Percentiles rank a stretch among this genome's conserved stretches.
Conservation (phyloP, 2,113 vertebrate genomes). For the Picathartes gymnocephalus region DNA sequence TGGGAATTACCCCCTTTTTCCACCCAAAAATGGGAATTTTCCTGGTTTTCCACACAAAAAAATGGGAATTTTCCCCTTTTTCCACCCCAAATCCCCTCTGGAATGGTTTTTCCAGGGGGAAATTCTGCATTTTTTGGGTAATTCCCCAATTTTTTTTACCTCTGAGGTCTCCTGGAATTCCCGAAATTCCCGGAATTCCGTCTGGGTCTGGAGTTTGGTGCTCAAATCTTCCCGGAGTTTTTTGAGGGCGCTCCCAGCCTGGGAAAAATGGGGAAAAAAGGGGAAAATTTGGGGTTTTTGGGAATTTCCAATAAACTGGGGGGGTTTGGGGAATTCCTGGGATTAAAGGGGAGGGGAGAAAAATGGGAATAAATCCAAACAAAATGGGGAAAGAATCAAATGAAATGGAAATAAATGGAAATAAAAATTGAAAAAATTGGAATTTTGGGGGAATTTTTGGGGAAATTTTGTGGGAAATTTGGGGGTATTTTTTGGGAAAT, state of each 20-base stretch:
- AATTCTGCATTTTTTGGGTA: rapidly evolving
- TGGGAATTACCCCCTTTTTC: no score
- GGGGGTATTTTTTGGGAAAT: no score
- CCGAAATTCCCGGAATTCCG: background rate
- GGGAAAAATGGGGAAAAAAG: background rate
- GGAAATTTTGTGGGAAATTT: no score
- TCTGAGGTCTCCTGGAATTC: background rate
- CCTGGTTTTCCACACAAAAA: no score
- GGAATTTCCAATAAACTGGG: background rate
- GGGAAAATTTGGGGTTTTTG: no score
- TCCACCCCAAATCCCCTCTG: background rate
- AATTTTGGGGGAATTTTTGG: no score
- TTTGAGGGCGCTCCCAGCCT: background rate
- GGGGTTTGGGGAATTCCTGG: background rate
- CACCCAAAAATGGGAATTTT: no score
- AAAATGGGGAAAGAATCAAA: no score
- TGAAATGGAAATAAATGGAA: no score
- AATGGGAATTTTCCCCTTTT: background rate
- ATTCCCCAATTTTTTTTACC: background rate
- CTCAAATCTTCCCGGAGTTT: background rate
- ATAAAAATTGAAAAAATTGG: no score
- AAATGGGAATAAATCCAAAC: no score
- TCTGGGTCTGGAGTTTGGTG: background rate
- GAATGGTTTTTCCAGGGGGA: background rate
- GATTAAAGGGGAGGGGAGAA: background rate